A percentile compares a stretch with the other conserved stretches of the same genome.
These are phyloP conservation scores for Megalops atlanticus DNA, from an alignment of 2,113 vertebrate species.

Conservation along the genomic window DNA sequence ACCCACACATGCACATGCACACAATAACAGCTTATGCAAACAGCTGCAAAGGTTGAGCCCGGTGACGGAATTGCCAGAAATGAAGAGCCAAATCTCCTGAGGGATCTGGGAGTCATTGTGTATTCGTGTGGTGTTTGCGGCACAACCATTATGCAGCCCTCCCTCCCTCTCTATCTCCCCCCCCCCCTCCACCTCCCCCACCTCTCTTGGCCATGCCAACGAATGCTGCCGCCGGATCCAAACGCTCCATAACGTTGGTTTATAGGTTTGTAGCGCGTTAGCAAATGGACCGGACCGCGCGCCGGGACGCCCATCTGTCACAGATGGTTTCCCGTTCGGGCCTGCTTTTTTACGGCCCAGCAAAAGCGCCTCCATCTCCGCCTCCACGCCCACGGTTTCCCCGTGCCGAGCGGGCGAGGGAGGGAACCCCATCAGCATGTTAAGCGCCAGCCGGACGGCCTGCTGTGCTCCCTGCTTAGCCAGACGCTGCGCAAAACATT, in stretches of 20 bases:
- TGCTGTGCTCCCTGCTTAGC: neutral
- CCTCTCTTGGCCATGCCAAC: neutral
- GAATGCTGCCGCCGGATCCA: neutral
- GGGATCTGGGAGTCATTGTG: too few species aligned
- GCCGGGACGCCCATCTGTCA: slow-evolving; percentile 9
- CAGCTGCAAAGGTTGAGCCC: too few species aligned
- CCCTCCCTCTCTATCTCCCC: too few species aligned
- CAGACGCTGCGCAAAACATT: neutral
- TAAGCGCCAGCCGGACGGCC: neutral
- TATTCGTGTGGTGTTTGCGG: too few species aligned
- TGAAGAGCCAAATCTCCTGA: too few species aligned
- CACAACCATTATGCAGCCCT: too few species aligned
- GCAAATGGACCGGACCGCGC: too few species aligned
- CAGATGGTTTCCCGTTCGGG: slow-evolving; percentile 3
- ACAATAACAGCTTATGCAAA: too few species aligned
- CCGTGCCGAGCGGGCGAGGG: neutral
- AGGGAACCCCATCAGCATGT: neutral
- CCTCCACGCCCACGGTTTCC: neutral
- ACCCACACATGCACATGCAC: too few species aligned
- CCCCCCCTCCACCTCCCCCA: too few species aligned
- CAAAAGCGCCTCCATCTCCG: slow-evolving; percentile 5
- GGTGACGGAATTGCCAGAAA: too few species aligned
- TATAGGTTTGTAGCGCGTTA: slow-evolving; percentile 4
- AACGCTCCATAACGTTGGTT: slow-evolving; percentile 7
- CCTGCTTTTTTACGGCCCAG: slow-evolving; percentile 2